Evolutionary conservation across 2,113 vertebrate genomes (phyloP).

Genomic region (Rhea americana): DNA sequence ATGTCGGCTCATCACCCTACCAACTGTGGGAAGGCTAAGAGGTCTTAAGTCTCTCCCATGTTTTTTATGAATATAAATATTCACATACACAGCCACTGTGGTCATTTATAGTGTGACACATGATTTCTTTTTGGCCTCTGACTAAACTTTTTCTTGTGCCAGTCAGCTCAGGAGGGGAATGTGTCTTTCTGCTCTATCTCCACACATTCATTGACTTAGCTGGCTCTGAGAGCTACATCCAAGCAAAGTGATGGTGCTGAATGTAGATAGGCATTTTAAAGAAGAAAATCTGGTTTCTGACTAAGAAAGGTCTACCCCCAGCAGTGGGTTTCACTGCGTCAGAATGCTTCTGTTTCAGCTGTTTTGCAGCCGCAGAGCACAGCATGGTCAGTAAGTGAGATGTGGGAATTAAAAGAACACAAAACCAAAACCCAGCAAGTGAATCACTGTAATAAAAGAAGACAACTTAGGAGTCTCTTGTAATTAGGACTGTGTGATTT

Average conservation of each 20-base stretch:
- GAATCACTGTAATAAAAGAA: constrained; percentile 10
- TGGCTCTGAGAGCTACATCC: neutral
- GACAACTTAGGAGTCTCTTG: neutral
- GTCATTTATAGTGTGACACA: neutral
- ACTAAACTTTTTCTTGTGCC: neutral
- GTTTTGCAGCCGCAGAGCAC: neutral
- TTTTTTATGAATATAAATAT: neutral
- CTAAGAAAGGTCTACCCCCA: neutral
- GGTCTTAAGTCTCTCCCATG: neutral
- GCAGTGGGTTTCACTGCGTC: neutral
- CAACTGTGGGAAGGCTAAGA: neutral
- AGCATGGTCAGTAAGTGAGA: neutral
- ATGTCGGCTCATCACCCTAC: neutral
- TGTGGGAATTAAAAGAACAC: neutral
- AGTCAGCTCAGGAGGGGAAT: neutral
- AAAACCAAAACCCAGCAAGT: neutral
- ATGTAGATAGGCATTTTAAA: neutral
- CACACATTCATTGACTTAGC: neutral
- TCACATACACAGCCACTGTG: neutral
- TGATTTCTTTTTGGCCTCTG: neutral
- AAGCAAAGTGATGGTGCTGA: neutral
- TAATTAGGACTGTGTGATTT: neutral
- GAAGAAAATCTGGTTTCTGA: neutral
- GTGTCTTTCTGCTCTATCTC: neutral
- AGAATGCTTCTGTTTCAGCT: neutral